Conservation (phyloP, 2,888 invertebrate species). For the Polietes domitor region DNA sequence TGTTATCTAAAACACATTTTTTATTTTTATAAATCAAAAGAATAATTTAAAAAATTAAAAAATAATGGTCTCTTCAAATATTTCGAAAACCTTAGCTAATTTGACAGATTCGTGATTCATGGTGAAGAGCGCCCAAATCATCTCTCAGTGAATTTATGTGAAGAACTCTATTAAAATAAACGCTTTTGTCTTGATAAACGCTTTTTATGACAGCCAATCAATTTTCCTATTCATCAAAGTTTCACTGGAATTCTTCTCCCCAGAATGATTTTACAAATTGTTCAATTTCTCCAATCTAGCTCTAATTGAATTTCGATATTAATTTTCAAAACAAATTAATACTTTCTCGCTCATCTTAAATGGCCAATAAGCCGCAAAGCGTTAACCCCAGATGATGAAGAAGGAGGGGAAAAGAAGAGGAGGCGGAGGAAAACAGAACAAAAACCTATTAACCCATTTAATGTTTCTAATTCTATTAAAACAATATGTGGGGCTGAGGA, state of each 20-base stretch:
- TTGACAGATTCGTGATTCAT: too few species aligned
- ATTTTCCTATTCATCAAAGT: neutral
- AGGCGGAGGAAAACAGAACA: neutral
- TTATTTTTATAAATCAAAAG: too few species aligned
- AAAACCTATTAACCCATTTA: slow-evolving; percentile 60
- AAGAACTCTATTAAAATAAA: too few species aligned
- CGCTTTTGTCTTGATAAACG: neutral
- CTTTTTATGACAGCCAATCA: neutral
- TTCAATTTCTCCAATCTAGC: neutral
- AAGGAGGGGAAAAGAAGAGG: neutral
- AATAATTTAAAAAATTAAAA: too few species aligned
- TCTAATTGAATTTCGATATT: slow-evolving; percentile 13
- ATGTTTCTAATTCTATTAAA: slow-evolving; percentile 43
- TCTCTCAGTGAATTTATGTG: too few species aligned
- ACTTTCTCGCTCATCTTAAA: neutral
- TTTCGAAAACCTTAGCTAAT: too few species aligned
- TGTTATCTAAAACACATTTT: too few species aligned
- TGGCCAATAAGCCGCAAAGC: too few species aligned
- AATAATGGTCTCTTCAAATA: too few species aligned
- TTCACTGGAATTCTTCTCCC: neutral
- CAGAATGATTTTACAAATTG: neutral
- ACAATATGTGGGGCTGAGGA: neutral
- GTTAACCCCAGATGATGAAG: too few species aligned
- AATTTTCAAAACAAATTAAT: neutral
- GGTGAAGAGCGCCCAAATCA: too few species aligned